phyloP scores from a whole-genome alignment of 2,797 vertebrate genomes.

The Clarias laeviceps region DNA sequence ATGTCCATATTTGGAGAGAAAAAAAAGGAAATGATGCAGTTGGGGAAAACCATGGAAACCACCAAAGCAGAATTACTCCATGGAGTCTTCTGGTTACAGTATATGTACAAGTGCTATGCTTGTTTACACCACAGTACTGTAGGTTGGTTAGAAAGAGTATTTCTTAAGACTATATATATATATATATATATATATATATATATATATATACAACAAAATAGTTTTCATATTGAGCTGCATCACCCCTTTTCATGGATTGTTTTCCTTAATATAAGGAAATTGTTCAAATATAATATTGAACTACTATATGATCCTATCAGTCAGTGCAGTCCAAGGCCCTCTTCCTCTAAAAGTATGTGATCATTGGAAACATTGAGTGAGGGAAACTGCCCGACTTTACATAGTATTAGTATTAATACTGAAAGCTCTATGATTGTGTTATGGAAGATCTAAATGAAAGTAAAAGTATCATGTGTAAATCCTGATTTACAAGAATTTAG shows the following conservation, averaged over 20 bases:
- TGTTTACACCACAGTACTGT: neutral
- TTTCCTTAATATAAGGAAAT: too few relatives aligned
- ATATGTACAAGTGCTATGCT: neutral
- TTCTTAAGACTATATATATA: neutral
- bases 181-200: neutral
- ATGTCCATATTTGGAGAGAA: slow-evolving; percentile 36
- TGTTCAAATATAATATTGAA: neutral
- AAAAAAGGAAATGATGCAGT: slow-evolving; percentile 48
- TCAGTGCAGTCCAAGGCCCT: neutral
- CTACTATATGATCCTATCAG: neutral
- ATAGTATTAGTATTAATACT: neutral
- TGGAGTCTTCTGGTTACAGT: neutral
- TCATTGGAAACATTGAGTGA: neutral
- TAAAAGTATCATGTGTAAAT: neutral
- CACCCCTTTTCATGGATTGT: neutral
- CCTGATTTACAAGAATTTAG: neutral
- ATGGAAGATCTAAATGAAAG: neutral
- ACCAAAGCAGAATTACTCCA: slow-evolving; percentile 30
- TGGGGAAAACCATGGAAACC: slow-evolving; percentile 23
- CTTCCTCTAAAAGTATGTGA: neutral
- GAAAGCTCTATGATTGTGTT: neutral
- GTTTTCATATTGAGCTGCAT: neutral
- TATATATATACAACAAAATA: neutral
- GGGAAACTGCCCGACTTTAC: neutral
- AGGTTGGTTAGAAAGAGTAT: neutral